Evolutionary conservation across 2,797 vertebrate species (phyloP).

Genomic region (Remorina albescens): DNA sequence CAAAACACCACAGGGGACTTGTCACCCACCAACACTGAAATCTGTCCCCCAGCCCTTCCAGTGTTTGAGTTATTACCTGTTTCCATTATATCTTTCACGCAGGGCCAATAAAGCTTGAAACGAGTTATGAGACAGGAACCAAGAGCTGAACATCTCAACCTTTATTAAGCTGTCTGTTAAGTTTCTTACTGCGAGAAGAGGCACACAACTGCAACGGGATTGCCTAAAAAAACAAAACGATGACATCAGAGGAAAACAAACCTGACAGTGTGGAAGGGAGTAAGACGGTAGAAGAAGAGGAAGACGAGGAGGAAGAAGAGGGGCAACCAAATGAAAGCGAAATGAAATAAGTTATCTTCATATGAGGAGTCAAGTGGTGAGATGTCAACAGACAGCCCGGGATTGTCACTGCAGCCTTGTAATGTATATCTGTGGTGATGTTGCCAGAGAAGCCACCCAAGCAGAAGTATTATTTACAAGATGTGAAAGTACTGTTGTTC

Average conservation of each 20-base stretch:
- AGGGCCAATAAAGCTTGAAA: slow-evolving; percentile 64
- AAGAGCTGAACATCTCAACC: slow-evolving; percentile 38
- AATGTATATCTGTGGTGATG: slow-evolving; percentile 6
- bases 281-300: slow-evolving; percentile 20
- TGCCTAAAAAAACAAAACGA: slow-evolving; percentile 36
- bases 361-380: slow-evolving; percentile 48
- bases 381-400: slow-evolving; percentile 20
- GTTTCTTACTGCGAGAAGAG: slow-evolving; percentile 9
- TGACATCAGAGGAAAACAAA: slow-evolving; percentile 39
- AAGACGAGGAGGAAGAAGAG: slow-evolving; percentile 3
- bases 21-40: slow-evolving; percentile 46
- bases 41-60: slow-evolving; percentile 26
- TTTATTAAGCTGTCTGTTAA: slow-evolving; percentile 61
- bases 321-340: slow-evolving; percentile 44
- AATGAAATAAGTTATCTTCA: slow-evolving; percentile 50
- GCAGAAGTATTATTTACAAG: slow-evolving; percentile 45
- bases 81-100: slow-evolving; percentile 60
- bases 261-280: slow-evolving; percentile 14
- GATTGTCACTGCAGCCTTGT: slow-evolving; percentile 31
- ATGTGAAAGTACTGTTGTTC: slow-evolving; percentile 52
- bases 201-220: background rate
- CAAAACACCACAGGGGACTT: slow-evolving; percentile 52
- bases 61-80: slow-evolving; percentile 65
- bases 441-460: slow-evolving; percentile 30
- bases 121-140: slow-evolving; percentile 48